Evolutionary conservation across 92 coral and sea anemone species (phyloP), one percentile per base, ranked within the genome.

Genomic region (Pocillopora grandis): DNA sequence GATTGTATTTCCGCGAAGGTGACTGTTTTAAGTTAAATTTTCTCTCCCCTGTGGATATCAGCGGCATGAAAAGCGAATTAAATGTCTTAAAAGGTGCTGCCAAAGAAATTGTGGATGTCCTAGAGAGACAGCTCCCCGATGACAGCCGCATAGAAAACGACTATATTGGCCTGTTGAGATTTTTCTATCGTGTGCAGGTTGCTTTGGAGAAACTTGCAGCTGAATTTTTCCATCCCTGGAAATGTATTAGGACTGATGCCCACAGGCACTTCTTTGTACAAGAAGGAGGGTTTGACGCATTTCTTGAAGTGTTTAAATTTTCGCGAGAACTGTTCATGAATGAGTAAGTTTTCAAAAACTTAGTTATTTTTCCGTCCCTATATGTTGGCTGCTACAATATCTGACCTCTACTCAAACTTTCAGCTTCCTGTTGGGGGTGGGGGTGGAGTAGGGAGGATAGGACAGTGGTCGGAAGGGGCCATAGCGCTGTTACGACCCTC

Each of bases 251-350:
- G 61, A 84, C 93, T 17, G 73, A 78, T 58, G 92, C 95, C 3
- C 91, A 91, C 80, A 87, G 98, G 56, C 95, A 90, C 64, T 95
- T 80, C 63, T 95, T 95, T 88, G 92, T 87, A 11, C 97, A 95
- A 73, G 97, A 95, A 49, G 92, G 91, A 68, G 97, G 98, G 16
- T 80, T 95, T 65, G 91, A 89, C 49, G 68, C 87, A 65, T 85
- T 95, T 48, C 72, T 87, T 76, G 89, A 80, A 42, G 70, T 93
- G 42, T 89, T 87, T 68, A 88, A 68, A 37, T 93, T 88, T 71
- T 90, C 94, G 2, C 81, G 62, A 52, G 83, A 80, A 79, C 82
- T 80, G 59, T 68, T 69, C 12, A 18, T n/a, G 37, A 36, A 58
- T 58, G 48, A 58, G 85, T 80, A 23, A 80, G 85, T 58, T 16